Percentiles rank a stretch among this genome's conserved stretches.
phyloP scores from a whole-genome alignment of 1,140 invertebrate genomes.

The Chlorops oryzae region DNA sequence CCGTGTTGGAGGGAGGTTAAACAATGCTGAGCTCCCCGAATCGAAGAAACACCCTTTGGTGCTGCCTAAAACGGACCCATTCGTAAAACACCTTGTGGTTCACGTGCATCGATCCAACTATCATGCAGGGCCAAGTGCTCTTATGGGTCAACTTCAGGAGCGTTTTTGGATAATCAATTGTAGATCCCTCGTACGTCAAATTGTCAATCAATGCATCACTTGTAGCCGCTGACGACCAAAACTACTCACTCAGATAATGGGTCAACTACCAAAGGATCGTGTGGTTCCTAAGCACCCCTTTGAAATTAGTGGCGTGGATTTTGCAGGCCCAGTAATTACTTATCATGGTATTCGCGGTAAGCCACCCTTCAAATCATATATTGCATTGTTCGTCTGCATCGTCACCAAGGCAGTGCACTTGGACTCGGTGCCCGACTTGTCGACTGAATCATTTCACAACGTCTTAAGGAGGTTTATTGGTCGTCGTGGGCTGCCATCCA shows the following conservation, averaged over 20 bases:
- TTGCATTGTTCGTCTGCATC: slow-evolving; percentile 22
- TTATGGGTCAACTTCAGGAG: neutral
- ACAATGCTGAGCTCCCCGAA: neutral
- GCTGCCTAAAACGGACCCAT: neutral
- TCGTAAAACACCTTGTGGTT: neutral
- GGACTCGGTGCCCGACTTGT: slow-evolving; percentile 23
- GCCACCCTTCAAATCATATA: slow-evolving; percentile 11
- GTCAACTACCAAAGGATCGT: slow-evolving; percentile 8
- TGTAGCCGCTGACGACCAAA: slow-evolving; percentile 7
- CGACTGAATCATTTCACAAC: slow-evolving; percentile 16
- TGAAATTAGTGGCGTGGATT: slow-evolving; percentile 12
- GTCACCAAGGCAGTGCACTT: slow-evolving; percentile 31
- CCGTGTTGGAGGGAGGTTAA: neutral
- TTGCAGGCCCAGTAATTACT: slow-evolving; percentile 7
- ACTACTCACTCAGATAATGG: slow-evolving; percentile 4
- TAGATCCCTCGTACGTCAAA: neutral
- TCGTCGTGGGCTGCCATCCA: slow-evolving; percentile 13
- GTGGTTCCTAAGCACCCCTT: slow-evolving; percentile 3
- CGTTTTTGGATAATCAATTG: slow-evolving; percentile 5
- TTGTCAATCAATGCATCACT: neutral
- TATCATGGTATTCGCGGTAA: slow-evolving; percentile 8
- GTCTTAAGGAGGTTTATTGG: slow-evolving; percentile 21
- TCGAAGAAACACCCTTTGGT: neutral
- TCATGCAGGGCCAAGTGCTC: neutral
- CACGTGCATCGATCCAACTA: slow-evolving; percentile 7